These are phyloP conservation scores for Channa maculata DNA, from an alignment of 2,113 vertebrate genomes.

Conservation along the genomic window DNA sequence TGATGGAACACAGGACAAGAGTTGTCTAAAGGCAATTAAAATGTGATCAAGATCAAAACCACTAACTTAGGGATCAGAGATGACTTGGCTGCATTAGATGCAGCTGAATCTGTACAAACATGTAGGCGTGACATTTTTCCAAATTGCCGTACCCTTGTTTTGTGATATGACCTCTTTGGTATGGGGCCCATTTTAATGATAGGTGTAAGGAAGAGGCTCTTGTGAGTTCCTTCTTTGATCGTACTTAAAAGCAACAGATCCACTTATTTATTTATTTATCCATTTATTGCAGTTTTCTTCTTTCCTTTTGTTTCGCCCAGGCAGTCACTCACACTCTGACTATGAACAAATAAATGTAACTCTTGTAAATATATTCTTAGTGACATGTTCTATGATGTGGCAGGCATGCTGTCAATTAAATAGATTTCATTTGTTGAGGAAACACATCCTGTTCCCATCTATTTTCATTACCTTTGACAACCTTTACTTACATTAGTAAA, in stretches of 20 bases:
- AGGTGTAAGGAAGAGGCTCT: slow-evolving; percentile 36
- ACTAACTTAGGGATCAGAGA: slow-evolving; percentile 18
- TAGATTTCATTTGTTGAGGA: slow-evolving; percentile 1
- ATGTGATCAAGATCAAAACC: slow-evolving; percentile 4
- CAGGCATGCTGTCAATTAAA: slow-evolving; percentile 16
- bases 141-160: slow-evolving; percentile 16
- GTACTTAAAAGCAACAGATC: slow-evolving; percentile 37
- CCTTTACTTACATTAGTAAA: slow-evolving; percentile 12
- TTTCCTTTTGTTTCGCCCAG: slow-evolving; percentile 28
- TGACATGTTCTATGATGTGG: slow-evolving; percentile 4
- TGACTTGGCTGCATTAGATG: slow-evolving; percentile 32
- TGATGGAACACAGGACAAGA: slow-evolving; percentile 24
- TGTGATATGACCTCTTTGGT: slow-evolving; percentile 28
- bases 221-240: slow-evolving; percentile 51
- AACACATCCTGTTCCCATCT: not conserved
- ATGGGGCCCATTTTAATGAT: slow-evolving; percentile 40
- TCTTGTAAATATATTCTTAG: slow-evolving; percentile 9
- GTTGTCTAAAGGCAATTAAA: slow-evolving; percentile 11
- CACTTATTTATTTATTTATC: not conserved
- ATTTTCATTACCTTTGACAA: slow-evolving; percentile 16
- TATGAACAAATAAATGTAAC: slow-evolving; percentile 25
- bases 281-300: not conserved
- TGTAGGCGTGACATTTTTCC: too few relatives aligned
- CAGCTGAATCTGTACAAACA: slow-evolving; percentile 1
- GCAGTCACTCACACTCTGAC: slow-evolving; percentile 1